These are phyloP conservation scores for Camponotus vicinus DNA, from an alignment of 1,140 invertebrate species.

Conservation along the genomic window DNA sequence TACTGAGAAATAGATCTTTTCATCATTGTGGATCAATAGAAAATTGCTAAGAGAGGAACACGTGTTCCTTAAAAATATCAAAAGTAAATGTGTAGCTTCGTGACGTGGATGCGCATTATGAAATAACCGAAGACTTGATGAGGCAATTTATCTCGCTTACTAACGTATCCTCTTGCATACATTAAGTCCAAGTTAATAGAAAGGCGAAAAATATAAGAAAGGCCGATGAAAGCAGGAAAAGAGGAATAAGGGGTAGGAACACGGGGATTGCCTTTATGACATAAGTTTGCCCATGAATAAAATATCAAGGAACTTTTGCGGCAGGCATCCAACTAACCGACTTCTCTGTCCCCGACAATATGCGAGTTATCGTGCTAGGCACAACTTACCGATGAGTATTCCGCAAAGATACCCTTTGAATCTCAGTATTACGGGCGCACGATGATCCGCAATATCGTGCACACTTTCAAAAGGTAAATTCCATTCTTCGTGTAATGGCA, in stretches of 20 bases:
- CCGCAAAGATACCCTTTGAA: neutral
- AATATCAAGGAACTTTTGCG: conserved; percentile 76
- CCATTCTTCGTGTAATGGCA: neutral
- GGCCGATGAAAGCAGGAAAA: neutral
- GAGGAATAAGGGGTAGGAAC: conserved; percentile 24
- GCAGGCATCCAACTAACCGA: conserved; percentile 46
- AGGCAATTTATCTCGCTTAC: conserved; percentile 42
- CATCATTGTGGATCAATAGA: neutral
- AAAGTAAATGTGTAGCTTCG: neutral
- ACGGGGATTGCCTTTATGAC: conserved; percentile 77
- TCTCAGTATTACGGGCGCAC: neutral
- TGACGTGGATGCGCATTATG: conserved; percentile 4
- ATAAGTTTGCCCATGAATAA: conserved; percentile 80
- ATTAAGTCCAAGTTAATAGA: conserved; percentile 58
- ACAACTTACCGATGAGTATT: conserved; percentile 37
- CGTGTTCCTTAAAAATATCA: neutral
- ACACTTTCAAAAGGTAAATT: conserved; percentile 2
- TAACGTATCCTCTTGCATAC: conserved; percentile 3
- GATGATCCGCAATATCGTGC: conserved; percentile 1
- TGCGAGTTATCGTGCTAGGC: conserved; percentile 30
- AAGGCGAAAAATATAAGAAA: conserved; percentile 49
- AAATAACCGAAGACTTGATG: conserved; percentile 35
- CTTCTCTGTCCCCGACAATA: conserved; percentile 46
- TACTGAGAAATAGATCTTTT: neutral
- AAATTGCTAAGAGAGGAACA: neutral